Conservation (phyloP, 2,113 vertebrate species). For the Noctilio leporinus region DNA sequence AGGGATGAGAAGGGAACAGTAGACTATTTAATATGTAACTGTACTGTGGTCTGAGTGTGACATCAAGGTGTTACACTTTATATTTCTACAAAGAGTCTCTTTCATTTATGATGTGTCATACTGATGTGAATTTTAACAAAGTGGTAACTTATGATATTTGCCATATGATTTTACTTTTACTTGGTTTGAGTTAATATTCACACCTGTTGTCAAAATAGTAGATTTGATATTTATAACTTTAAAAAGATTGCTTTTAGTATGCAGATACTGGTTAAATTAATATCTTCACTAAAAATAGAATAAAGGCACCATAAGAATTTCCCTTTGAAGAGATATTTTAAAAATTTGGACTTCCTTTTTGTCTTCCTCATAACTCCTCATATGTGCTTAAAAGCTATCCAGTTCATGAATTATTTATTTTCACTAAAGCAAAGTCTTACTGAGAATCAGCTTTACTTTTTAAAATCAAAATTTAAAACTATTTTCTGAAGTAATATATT, state of each 20-base stretch:
- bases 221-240: not conserved
- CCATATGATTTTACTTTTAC: not conserved
- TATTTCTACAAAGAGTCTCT: not conserved
- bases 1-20: not conserved
- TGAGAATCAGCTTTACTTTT: not conserved
- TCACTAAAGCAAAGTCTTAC: not conserved
- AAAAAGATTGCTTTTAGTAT: not conserved
- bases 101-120: not conserved
- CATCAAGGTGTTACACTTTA: not conserved
- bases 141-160: not conserved
- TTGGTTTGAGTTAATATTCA: conserved; percentile 9
- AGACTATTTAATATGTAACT: not conserved
- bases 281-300: not conserved
- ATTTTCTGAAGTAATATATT: too few relatives aligned
- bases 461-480: not conserved
- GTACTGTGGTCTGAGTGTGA: not conserved
- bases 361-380: not conserved
- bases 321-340: not conserved
- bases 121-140: not conserved
- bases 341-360: not conserved
- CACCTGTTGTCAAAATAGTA: not conserved
- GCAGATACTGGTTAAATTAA: not conserved
- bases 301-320: not conserved
- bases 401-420: not conserved
- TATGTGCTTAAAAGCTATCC: not conserved